These are phyloP conservation scores for Pseudomyrmex pallidus DNA, from an alignment of 1,140 invertebrate genomes.

Conservation along the genomic window DNA sequence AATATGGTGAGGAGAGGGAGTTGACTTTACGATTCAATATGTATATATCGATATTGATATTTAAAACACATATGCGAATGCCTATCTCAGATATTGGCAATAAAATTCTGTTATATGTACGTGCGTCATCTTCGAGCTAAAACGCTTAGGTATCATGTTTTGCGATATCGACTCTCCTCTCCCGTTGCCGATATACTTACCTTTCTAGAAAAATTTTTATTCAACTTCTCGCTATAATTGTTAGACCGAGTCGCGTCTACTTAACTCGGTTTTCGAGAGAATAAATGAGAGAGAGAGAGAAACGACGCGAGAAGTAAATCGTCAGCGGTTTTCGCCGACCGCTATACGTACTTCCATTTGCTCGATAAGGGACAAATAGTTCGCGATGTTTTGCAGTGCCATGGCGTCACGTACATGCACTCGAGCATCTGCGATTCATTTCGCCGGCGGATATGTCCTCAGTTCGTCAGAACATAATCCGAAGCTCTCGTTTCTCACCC, in stretches of 20 bases:
- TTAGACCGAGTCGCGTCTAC: too few relatives aligned
- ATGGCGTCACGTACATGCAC: slow-evolving; percentile 29
- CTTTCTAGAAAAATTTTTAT: too few relatives aligned
- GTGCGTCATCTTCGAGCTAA: not conserved
- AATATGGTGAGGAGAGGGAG: not conserved
- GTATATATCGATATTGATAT: slow-evolving; percentile 32
- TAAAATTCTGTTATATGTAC: slow-evolving; percentile 27
- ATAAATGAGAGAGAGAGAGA: too few relatives aligned
- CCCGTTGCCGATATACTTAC: too few relatives aligned
- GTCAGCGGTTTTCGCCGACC: not conserved
- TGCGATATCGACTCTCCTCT: not conserved
- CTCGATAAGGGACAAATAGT: slow-evolving; percentile 27
- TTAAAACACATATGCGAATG: slow-evolving; percentile 5
- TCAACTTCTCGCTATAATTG: too few relatives aligned
- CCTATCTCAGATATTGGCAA: slow-evolving; percentile 19
- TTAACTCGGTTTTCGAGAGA: too few relatives aligned
- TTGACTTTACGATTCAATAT: slow-evolving; percentile 19
- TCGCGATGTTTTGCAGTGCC: not conserved
- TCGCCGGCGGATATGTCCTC: slow-evolving; percentile 33
- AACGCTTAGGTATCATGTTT: not conserved
- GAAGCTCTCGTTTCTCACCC: not conserved
- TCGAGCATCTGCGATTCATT: slow-evolving; percentile 44
- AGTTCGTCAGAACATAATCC: slow-evolving; percentile 37
- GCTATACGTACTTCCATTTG: not conserved
- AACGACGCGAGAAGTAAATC: not conserved